Evolutionary conservation across 2,113 vertebrate species (phyloP).

Genomic region (Lepidothrix coronata): DNA sequence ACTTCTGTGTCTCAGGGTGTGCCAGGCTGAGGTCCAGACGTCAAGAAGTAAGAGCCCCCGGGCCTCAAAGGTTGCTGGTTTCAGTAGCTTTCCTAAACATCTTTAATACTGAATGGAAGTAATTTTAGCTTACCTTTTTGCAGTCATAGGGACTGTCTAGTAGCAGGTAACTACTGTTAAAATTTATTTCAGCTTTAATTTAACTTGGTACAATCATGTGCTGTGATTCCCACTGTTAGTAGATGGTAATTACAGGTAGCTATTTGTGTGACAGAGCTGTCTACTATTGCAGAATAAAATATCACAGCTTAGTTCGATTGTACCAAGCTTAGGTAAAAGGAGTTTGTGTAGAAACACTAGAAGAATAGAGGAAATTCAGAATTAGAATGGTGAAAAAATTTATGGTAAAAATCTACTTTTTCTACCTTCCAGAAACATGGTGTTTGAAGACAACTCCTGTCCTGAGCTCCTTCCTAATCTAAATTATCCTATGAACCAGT

Average conservation of each 20-base stretch:
- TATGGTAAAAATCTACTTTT: neutral
- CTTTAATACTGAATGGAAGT: neutral
- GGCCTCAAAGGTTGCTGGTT: neutral
- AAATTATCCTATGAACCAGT: neutral
- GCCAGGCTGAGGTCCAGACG: neutral
- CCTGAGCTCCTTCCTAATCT: neutral
- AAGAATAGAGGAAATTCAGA: neutral
- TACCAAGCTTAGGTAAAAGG: neutral
- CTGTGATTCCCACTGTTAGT: neutral
- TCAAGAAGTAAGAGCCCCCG: neutral
- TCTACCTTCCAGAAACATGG: neutral
- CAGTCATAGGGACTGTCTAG: neutral
- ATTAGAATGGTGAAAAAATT: neutral
- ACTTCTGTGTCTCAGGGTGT: rapidly evolving
- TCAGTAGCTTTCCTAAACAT: neutral
- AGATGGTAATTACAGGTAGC: neutral
- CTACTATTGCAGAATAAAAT: neutral
- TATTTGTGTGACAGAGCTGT: neutral
- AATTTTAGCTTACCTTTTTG: neutral
- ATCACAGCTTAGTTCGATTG: neutral
- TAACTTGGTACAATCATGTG: neutral
- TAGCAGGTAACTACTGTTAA: neutral
- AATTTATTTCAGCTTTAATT: neutral
- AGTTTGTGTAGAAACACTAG: neutral
- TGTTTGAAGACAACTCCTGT: neutral